phyloP scores from a whole-genome alignment of 2,888 invertebrate genomes.

The Cheilosia impressa region DNA sequence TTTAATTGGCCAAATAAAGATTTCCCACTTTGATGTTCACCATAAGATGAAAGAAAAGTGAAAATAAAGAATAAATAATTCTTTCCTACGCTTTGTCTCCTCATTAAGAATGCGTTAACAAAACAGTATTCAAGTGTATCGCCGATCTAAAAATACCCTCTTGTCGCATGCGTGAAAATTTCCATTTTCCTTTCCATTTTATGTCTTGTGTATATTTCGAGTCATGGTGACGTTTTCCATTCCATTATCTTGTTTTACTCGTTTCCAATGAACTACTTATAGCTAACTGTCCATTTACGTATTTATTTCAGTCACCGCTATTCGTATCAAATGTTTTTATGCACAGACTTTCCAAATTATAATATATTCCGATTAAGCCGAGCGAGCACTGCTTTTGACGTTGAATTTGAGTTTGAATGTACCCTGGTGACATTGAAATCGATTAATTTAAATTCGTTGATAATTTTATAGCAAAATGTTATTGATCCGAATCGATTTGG shows the following conservation, averaged over 20 bases:
- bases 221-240: no score
- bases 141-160: slow-evolving; percentile 33
- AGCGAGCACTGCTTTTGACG: not conserved
- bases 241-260: no score
- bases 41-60: no score
- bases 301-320: no score
- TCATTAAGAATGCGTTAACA: slow-evolving; percentile 12
- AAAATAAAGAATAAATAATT: not conserved
- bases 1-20: no score
- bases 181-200: no score
- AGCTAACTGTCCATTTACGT: no score
- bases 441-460: slow-evolving; percentile 10
- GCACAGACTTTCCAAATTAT: not conserved
- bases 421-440: slow-evolving; percentile 15
- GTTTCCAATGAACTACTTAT: no score
- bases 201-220: no score
- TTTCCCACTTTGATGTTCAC: no score
- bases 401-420: slow-evolving; percentile 4
- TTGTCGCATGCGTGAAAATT: not conserved
- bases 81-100: slow-evolving; percentile 13
- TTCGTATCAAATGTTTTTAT: no score
- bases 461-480: not conserved
- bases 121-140: slow-evolving; percentile 3
- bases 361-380: slow-evolving; percentile 12
- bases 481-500: not conserved